phyloP scores from a whole-genome alignment of 2,797 vertebrate species.

The Intellagama lesueurii region DNA sequence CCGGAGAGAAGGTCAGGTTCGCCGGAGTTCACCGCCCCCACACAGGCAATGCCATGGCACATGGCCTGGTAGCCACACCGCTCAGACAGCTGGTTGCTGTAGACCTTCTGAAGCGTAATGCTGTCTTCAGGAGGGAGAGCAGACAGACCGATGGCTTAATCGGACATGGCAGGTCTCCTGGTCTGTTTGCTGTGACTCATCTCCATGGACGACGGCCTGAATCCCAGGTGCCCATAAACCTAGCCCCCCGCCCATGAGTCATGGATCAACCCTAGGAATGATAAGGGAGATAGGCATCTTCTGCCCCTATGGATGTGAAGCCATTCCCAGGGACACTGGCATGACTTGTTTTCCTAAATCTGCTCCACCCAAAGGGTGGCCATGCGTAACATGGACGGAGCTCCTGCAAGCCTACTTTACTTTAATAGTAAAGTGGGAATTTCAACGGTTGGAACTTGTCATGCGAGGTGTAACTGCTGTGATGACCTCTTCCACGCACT shows the following conservation, averaged over 20 bases:
- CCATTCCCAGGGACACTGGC: no score
- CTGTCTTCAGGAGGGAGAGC: background rate
- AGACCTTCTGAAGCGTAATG: background rate
- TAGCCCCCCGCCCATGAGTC: background rate
- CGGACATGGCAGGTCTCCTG: slow-evolving; percentile 16
- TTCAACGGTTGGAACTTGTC: no score
- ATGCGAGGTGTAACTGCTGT: no score
- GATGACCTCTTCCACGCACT: no score
- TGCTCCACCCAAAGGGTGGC: no score
- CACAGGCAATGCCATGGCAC: background rate
- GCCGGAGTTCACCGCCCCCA: background rate
- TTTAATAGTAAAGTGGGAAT: no score
- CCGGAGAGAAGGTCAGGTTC: background rate
- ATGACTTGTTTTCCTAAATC: no score
- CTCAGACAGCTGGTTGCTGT: background rate
- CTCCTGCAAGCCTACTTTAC: no score
- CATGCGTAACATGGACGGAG: no score
- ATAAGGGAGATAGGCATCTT: background rate
- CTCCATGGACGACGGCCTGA: background rate
- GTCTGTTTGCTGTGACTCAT: slow-evolving; percentile 20
- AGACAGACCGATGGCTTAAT: slow-evolving; percentile 9
- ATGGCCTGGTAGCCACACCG: background rate
- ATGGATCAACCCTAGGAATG: background rate
- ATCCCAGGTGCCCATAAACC: background rate
- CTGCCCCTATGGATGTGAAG: background rate